Percentiles rank a stretch among this genome's conserved stretches.
These are phyloP conservation scores for Glomeris maerens DNA, from an alignment of 1,140 invertebrate genomes.

Conservation along the genomic window DNA sequence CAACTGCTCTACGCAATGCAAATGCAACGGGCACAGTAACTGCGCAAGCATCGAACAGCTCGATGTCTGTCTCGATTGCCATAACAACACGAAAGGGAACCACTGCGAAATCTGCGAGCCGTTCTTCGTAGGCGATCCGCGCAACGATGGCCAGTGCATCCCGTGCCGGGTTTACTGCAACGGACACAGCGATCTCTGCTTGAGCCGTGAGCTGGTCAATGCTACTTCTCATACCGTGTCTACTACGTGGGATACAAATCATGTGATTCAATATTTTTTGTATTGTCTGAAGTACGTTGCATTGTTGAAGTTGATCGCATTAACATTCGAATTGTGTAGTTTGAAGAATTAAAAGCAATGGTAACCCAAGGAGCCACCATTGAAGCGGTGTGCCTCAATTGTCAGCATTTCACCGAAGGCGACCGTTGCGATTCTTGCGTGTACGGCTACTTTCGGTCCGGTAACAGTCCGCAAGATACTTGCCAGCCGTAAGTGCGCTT, in stretches of 20 bases:
- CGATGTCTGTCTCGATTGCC: slow-evolving; percentile 65
- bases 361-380: slow-evolving; percentile 43
- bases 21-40: slow-evolving; percentile 86
- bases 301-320: too few species aligned
- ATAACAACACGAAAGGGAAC: slow-evolving; percentile 72
- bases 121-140: slow-evolving; percentile 79
- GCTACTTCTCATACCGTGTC: slow-evolving; percentile 10
- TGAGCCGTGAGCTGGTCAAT: slow-evolving; percentile 33
- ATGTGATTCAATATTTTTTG: too few species aligned
- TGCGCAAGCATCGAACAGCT: slow-evolving; percentile 65
- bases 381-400: slow-evolving; percentile 67
- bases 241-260: too few species aligned
- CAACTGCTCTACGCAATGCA: slow-evolving; percentile 83
- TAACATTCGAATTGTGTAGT: too few species aligned
- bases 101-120: slow-evolving; percentile 79
- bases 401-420: slow-evolving; percentile 69
- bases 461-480: slow-evolving; percentile 52
- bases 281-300: too few species aligned
- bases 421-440: slow-evolving; percentile 70
- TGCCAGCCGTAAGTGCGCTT: slow-evolving; percentile 50
- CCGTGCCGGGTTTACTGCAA: slow-evolving; percentile 80
- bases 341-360: not conserved
- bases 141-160: slow-evolving; percentile 66
- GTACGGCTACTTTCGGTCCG: slow-evolving; percentile 66
- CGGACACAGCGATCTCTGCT: slow-evolving; percentile 68